Evolutionary conservation across 2,113 vertebrate genomes (phyloP), one percentile per base, ranked within the genome.

Genomic region (Nothoprocta perdicaria): DNA sequence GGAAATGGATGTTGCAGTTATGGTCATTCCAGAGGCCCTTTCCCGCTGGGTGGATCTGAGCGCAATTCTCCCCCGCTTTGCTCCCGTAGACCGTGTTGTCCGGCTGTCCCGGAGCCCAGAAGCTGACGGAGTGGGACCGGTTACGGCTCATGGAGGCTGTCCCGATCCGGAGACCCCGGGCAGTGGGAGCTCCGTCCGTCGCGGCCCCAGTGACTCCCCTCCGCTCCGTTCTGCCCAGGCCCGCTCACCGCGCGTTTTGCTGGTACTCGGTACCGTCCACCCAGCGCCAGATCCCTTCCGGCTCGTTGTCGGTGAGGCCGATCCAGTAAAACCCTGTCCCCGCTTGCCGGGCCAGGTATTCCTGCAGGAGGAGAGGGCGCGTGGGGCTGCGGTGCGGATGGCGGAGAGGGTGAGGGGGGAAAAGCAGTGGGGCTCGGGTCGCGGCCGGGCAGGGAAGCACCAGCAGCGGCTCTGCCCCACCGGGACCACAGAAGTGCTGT

Each of bases 221-320:
- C 19, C 9, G 19, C 46, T 19, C 46, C 19, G 45, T 9, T 7
- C 17, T 31, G 5, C 45, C 66, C 22, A 29, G 23, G n/a, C 38
- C 31, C 22, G 91, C 89, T 96, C 85, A 96, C 89, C 1, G 1
- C 12, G 0, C 53, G 75, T 73, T 93, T 48, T 3, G 5, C 12
- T 10, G 53, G 53, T 78, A 96, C 6, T 73, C 55, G 23, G 92
- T 92, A 26, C 85, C 87, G 11, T 96, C 94, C 22, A 21, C 41
- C 95, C 95, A 96, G 33, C 8, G 23, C 96, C 95, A 96, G 55
- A 2, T 5, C 14, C 87, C 92, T 58, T 94, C 91, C 0, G 3
- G 35, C 19, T 43, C 84, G 1, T 2, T 24, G 73, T 96, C 94
- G 2, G 82, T 96, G 67, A 96, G 96, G 14, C 95, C 92, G 7